These are phyloP conservation scores for Andrena chrysosceles DNA, from an alignment of 2,888 invertebrate genomes.

Conservation along the genomic window DNA sequence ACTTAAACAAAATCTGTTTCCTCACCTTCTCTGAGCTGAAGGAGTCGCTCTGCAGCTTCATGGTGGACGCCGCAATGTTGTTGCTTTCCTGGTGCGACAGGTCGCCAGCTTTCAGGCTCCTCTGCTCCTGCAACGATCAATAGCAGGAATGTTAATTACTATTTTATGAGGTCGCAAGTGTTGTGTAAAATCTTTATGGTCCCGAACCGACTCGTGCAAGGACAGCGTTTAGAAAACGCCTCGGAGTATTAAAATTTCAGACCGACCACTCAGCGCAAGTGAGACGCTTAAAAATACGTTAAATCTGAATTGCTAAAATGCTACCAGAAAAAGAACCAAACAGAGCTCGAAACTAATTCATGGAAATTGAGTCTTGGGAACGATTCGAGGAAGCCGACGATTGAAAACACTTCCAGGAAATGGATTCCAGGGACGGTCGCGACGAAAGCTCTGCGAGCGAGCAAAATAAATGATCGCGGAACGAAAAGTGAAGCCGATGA, in stretches of 20 bases:
- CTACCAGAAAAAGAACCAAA: not conserved
- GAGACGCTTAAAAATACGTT: not conserved
- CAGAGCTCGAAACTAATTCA: not conserved
- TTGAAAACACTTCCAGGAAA: conserved; percentile 29
- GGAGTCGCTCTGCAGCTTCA: conserved; percentile 94
- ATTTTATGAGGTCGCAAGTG: not conserved
- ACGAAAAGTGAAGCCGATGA: not conserved
- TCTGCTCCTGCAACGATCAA: conserved; percentile 89
- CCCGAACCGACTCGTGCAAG: not conserved
- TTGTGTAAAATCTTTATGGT: not conserved
- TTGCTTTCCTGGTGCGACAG: conserved; percentile 94
- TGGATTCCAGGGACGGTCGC: too few species aligned
- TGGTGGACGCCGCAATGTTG: conserved; percentile 93
- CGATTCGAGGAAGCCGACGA: not conserved
- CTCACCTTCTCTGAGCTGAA: conserved; percentile 92
- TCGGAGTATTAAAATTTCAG: too few species aligned
- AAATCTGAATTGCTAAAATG: conserved; percentile 15
- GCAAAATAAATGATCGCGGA: not conserved
- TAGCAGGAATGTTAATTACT: not conserved
- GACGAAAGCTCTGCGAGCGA: too few species aligned
- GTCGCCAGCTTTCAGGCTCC: conserved; percentile 93
- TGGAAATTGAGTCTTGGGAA: not conserved
- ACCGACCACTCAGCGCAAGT: too few species aligned
- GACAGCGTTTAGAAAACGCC: not conserved
- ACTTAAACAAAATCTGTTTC: not conserved